Conservation (phyloP, 2,797 vertebrate species). For the Parotocinclus haroldoi region DNA sequence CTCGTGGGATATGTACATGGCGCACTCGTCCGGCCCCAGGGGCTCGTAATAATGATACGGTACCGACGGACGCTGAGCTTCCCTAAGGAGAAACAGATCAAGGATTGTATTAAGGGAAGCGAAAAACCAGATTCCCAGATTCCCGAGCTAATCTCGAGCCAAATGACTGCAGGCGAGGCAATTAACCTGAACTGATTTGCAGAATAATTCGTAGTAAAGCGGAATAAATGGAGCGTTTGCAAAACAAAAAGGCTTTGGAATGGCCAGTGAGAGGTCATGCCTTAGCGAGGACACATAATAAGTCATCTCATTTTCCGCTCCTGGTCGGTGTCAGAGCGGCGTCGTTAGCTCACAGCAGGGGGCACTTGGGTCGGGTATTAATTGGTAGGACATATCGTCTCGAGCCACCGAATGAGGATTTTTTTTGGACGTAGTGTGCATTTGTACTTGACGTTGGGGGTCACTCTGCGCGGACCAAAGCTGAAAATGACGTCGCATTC, state of each 20-base stretch:
- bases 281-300: slow-evolving; percentile 32
- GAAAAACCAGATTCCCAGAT: slow-evolving; percentile 32
- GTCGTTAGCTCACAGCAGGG: slow-evolving; percentile 3
- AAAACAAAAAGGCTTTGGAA: slow-evolving; percentile 38
- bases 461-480: no score
- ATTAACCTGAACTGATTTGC: slow-evolving; percentile 47
- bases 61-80: slow-evolving; percentile 83
- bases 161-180: slow-evolving; percentile 36
- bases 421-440: neutral
- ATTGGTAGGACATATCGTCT: neutral
- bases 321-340: slow-evolving; percentile 21
- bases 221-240: slow-evolving; percentile 47
- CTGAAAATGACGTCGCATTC: no score
- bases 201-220: slow-evolving; percentile 36
- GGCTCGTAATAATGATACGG: slow-evolving; percentile 98
- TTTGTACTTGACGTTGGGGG: no score
- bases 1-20: slow-evolving; percentile 96
- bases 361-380: neutral
- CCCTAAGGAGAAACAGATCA: slow-evolving; percentile 65
- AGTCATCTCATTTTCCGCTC: slow-evolving; percentile 41
- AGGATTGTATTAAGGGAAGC: neutral
- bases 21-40: slow-evolving; percentile 87
- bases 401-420: slow-evolving; percentile 15
- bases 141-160: slow-evolving; percentile 39
- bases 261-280: slow-evolving; percentile 40